Evolutionary conservation across 2,888 invertebrate species (phyloP), one percentile per base, ranked within the genome.

Genomic region (Neoascia interrupta): DNA sequence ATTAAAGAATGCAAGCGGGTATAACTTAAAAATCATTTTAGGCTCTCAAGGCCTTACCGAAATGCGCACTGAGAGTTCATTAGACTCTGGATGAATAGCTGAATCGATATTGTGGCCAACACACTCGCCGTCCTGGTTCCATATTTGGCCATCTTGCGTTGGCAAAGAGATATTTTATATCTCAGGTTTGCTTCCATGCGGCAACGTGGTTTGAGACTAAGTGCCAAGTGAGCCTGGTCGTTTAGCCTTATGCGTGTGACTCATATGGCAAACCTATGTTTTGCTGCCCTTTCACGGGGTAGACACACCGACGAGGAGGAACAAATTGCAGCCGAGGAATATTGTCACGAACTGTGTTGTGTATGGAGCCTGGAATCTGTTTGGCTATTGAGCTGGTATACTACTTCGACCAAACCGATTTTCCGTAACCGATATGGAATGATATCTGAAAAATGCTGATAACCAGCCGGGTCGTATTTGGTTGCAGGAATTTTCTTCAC

Each of bases 251-350:
- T 76, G 75, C 64, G 75, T 75, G 54, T 26, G 31, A n/a, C 41
- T 49, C 58, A 76, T 76, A 76, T 70, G 70, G 75, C 75, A 37
- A 76, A 75, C 69, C 69, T 56, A 69, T 75, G 75, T 75, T 75
- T 75, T 76, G 49, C 34, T 76, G 51, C 75, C 75, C 70, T 76
- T 74, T 43, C 21, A n/a, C 6, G n/a, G 19, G 26, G 13, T 8
- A 15, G 6, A 5, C 15, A 28, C 8, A 31, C 31, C 26, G 36
- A 23, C 15, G 60, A 10, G 21, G 19, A 49, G 34, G 37, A 53
- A 76, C 75, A 76, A 76, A 76, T 76, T 76, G 58, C 70, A 37
- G 53, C 37, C 70, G 64, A 58, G 39, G 70, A 75, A 69, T 70
- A 56, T 56, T 49, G 56, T 63, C 75, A 70, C 75, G 75, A 75